A percentile compares a stretch with the other conserved stretches of the same genome.
Conservation (phyloP, 2,888 invertebrate genomes). For the Anthophora plumipes region DNA sequence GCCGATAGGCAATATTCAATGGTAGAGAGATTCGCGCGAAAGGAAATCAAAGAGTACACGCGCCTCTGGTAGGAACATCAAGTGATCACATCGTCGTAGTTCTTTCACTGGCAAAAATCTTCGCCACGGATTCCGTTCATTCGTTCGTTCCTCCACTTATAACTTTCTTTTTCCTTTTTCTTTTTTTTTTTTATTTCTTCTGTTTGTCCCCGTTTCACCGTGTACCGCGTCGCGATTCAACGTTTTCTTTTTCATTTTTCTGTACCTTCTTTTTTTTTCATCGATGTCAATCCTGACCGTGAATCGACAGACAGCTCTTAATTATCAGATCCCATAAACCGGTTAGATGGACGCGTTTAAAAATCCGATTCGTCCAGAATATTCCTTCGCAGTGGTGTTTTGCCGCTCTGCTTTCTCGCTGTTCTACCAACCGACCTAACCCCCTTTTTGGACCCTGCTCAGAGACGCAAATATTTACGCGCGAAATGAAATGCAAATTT, state of each 20-base stretch:
- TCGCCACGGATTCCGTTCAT: conserved; percentile 10
- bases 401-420: background rate
- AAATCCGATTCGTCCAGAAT: conserved; percentile 43
- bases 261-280: no score
- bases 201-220: conserved; percentile 4
- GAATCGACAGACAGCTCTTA: conserved; percentile 39
- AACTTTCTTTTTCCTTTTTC: background rate
- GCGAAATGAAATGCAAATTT: conserved; percentile 64
- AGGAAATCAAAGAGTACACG: conserved; percentile 29
- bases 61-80: conserved; percentile 27
- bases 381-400: conserved; percentile 39
- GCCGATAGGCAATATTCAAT: conserved; percentile 25
- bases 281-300: conserved; percentile 28
- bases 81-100: conserved; percentile 35
- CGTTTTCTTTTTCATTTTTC: no score
- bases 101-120: conserved; percentile 44
- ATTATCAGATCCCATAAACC: conserved; percentile 41
- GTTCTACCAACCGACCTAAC: background rate
- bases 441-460: background rate
- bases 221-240: conserved; percentile 27
- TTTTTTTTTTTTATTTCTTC: no score
- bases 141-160: background rate
- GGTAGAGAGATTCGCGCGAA: conserved; percentile 14
- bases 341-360: conserved; percentile 30
- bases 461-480: conserved; percentile 55